Evolutionary conservation across 2,113 vertebrate species (phyloP), one percentile per base, ranked within the genome.

Genomic region (Stomatorhinus ivindoensis): DNA sequence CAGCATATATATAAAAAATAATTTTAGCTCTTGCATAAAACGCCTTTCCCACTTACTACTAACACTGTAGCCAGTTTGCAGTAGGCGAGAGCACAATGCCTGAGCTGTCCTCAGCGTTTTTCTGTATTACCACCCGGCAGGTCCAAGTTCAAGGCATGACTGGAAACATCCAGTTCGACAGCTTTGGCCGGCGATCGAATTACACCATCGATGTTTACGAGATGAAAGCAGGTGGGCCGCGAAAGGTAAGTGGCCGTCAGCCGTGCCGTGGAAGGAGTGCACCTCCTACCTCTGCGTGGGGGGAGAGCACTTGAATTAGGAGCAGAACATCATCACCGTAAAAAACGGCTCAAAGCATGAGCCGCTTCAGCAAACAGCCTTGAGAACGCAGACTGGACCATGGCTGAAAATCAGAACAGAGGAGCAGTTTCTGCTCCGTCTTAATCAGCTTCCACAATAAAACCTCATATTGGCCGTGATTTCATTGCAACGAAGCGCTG

Each of bases 71-170:
- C 31, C 27, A 47, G 50, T 87, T 87, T 31, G 6, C 48, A 35
- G 85, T 24, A 7, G 19, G 6, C 4, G 27, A 3, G 31, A 87
- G 46, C 10, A 21, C 13, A 87, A 35, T 55, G 85, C 15, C 47
- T 21, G 31, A 47, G 13, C 13, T 4, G 15, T 24, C 42, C 46
- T 19, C 90, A 55, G 89, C 91, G 90, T 88, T 91, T 92, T 50
- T 87, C 93, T 92, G 50, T 94, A 90, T 87, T 89, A 89, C 91
- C 91, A 46, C 88, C 53, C 89, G 90, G 69, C 94, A 99, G 98
- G 98, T 99, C 53, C 97, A 98, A 96, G 97, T 99, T 55, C 97
- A 97, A 92, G 98, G 98, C 88, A 99, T 99, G 98, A 99, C 98
- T 83, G 98, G 98, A 91, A 99, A 99, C 91, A 98, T 99, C 93